These are phyloP conservation scores for Onychomys arenicola DNA, from an alignment of 2,797 vertebrate genomes.

Conservation along the genomic window DNA sequence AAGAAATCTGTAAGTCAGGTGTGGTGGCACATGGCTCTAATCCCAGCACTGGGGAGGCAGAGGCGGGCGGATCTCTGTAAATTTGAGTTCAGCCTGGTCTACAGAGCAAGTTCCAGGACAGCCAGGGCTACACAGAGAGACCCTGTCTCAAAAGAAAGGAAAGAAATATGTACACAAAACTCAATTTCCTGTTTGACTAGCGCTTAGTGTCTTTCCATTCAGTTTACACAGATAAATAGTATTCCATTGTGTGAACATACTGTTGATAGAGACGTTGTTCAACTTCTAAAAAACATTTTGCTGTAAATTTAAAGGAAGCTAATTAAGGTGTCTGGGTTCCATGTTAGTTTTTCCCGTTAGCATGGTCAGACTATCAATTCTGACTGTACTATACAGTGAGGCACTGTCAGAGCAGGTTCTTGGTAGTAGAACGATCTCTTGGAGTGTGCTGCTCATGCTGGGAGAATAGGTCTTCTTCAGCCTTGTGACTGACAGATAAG, in stretches of 20 bases:
- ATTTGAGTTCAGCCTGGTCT: neutral
- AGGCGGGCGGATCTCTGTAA: neutral
- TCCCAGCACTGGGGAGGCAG: neutral
- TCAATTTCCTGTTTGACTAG: conserved; percentile 49
- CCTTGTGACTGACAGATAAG: neutral
- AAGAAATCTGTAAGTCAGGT: neutral
- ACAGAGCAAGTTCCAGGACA: neutral
- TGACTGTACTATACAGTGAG: conserved; percentile 17
- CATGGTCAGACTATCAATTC: neutral
- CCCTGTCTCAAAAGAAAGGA: neutral
- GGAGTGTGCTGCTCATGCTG: conserved; percentile 2
- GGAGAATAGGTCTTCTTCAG: neutral
- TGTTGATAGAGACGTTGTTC: neutral
- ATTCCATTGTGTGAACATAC: neutral
- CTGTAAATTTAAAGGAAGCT: neutral
- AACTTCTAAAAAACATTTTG: conserved; percentile 26
- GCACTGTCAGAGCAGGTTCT: neutral
- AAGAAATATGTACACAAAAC: neutral
- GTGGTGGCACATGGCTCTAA: neutral
- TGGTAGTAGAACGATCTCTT: neutral
- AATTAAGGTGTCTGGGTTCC: conserved; percentile 31
- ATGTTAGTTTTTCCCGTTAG: conserved; percentile 24
- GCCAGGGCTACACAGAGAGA: neutral
- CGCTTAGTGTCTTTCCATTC: neutral
- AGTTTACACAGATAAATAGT: neutral